Evolutionary conservation across 2,888 invertebrate species (phyloP), one percentile per base, ranked within the genome.

Genomic region (Nemurella pictetii): DNA sequence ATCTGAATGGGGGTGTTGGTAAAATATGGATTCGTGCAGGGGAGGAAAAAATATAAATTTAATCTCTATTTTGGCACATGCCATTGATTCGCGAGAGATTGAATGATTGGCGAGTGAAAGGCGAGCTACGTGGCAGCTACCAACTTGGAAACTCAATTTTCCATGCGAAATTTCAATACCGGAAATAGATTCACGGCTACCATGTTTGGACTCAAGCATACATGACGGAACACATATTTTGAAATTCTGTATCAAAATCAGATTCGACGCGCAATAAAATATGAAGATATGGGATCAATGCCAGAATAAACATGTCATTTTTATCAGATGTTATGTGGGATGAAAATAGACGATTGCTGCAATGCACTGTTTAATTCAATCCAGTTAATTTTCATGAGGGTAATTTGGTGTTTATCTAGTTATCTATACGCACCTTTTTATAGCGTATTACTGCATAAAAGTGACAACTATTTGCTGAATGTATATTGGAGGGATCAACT

Each of bases 71-170:
- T 55, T 7, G 55, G 55, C 27, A 75, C 28, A 28, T 75, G 75
- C 28, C 75, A 75, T 26, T 75, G 75, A 25, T 75, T 75, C 75
- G 28, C 9, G 26, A 15, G 27, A 75, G 32, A 35, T 80, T 80
- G 80, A 80, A 80, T 80, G 80, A 80, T 80, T 80, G 80, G 80
- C 32, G 36, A 80, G 9, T 36, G 80, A 80, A 80, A 80, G 80
- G 35, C 32, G 55, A 12, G 55, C 35, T 20, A 55, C 9, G 55
- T 55, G 55, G n/a, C 9, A 55, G 55, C 75, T 80, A 25, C n/a
- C 80, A 35, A 0, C 4, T 26, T 80, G 80, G 35, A 5, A 80
- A 80, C 80, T 80, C 32, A 80, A 80, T 80, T 80, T 80, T 2
- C 9, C 35, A 20, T 35, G 35, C 80, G 80, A 80, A 27, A 35